Base-by-base conservation (phyloP, 2,113 vertebrate species). In the Daphoenositta chrysoptera region DNA sequence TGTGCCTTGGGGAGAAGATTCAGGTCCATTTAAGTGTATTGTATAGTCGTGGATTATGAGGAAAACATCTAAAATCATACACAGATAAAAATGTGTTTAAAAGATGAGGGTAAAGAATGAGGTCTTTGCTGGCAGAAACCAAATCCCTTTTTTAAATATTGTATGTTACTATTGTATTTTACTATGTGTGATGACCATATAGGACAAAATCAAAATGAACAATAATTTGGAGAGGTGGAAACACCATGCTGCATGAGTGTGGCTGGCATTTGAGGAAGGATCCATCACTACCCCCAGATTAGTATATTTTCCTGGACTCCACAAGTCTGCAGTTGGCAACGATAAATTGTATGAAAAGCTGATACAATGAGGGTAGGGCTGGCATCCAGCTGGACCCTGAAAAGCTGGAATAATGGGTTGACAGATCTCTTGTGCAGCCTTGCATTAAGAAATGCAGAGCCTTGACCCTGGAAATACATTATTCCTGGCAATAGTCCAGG, bases 71-170 rank as follows among this genome's bases (percentile, higher is more conserved):
- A 68, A 73, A 87, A 44, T 42, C 40, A 35, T 16, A 40, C 10
- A 78, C 3, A 50, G 14, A 26, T 51, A 61, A 39, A 71, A 68
- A 56, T 9, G 2, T 17, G 21, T 88, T 78, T 58, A 78, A 91
- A 93, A 58, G 18, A 71, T 5, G 6, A 57, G 1, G 22, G 21
- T 84, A 70, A 88, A 57, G 47, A 90, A 65, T 2, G 0, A 83
- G 13, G 7, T 65, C 11, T 78, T 90, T 56, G 30, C 37, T 69
- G 69, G 31, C 16, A 86, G 75, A 76, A 88, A 11, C 18, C 3
- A 10, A 51, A 8, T 10, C 2, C 0, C 0, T 5, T 71, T 39
- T 68, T 68, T 63, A 4, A 5, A 27, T 26, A 8, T 6, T 51
- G 2, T 17, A 50, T 73, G 56, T 89, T 50, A 51, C 16, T 47